phyloP scores from a whole-genome alignment of 2,113 vertebrate genomes.

The Castor canadensis region DNA sequence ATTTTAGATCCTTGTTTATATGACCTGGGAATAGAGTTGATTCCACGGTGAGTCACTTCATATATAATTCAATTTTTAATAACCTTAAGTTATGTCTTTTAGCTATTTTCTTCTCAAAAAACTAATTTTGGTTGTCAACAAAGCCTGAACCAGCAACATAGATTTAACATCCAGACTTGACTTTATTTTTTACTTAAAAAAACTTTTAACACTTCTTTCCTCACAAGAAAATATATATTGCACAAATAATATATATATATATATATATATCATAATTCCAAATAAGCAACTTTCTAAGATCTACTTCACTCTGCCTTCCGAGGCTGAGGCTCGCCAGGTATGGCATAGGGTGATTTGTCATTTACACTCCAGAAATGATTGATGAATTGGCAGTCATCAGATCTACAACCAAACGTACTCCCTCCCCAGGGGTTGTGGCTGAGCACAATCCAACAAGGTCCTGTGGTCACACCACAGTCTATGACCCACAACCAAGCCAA shows the following conservation, averaged over 20 bases:
- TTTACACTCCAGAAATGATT: not conserved
- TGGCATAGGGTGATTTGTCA: no score
- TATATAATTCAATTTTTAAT: conserved; percentile 78
- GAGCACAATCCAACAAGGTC: not conserved
- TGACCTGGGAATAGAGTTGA: conserved; percentile 61
- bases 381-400: not conserved
- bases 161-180: conserved; percentile 22
- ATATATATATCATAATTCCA: not conserved
- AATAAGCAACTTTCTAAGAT: not conserved
- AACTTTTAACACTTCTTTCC: not conserved
- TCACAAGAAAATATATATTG: not conserved
- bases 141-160: conserved; percentile 66
- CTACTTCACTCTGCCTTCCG: not conserved
- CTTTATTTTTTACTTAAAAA: conserved; percentile 5
- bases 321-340: no score
- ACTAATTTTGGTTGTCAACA: conserved; percentile 74
- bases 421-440: not conserved
- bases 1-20: conserved; percentile 55
- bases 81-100: conserved; percentile 60
- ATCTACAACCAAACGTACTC: not conserved
- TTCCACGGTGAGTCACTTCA: conserved; percentile 69
- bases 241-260: not conserved
- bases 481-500: not conserved
- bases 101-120: conserved; percentile 55
- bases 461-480: not conserved